A percentile compares a stretch with the other conserved stretches of the same genome.
Evolutionary conservation across 2,888 invertebrate species (phyloP).

Genomic region (Hydroisotoma schaefferi): DNA sequence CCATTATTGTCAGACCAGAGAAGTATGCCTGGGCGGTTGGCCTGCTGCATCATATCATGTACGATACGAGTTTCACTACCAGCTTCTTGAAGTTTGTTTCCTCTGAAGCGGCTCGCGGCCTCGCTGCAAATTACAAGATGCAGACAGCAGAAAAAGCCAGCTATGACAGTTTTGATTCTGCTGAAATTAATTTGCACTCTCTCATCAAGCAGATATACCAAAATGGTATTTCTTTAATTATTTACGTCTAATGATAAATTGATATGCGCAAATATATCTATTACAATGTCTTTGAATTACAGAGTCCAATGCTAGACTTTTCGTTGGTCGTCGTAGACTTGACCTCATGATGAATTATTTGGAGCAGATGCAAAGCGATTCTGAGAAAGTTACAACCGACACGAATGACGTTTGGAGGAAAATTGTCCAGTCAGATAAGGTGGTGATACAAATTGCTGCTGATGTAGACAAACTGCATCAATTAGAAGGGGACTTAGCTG

Average conservation of each 20-base stretch:
- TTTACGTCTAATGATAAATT: neutral
- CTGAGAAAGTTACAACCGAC: constrained; percentile 17
- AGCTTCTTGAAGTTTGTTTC: constrained; percentile 74
- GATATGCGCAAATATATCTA: neutral
- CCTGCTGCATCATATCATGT: constrained; percentile 73
- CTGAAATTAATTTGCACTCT: constrained; percentile 46
- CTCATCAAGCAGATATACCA: constrained; percentile 45
- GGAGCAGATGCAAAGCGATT: constrained; percentile 28
- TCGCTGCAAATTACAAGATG: constrained; percentile 46
- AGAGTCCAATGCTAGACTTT: constrained; percentile 47
- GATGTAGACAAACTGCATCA: constrained; percentile 32
- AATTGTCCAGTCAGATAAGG: constrained; percentile 34
- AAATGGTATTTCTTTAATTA: constrained; percentile 21
- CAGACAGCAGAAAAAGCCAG: constrained; percentile 44
- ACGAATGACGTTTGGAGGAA: constrained; percentile 41
- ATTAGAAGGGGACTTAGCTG: constrained; percentile 25
- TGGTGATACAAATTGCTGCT: constrained; percentile 40
- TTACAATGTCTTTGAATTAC: neutral
- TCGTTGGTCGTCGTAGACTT: constrained; percentile 45
- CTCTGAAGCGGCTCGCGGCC: constrained; percentile 57
- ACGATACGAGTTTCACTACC: constrained; percentile 65
- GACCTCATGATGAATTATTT: constrained; percentile 45
- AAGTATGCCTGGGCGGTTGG: constrained; percentile 72
- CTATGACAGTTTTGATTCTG: constrained; percentile 46
- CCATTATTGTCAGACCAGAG: constrained; percentile 65